Evolutionary conservation across 2,797 vertebrate genomes (phyloP).

Genomic region (Enteromius thamalakanensis): DNA sequence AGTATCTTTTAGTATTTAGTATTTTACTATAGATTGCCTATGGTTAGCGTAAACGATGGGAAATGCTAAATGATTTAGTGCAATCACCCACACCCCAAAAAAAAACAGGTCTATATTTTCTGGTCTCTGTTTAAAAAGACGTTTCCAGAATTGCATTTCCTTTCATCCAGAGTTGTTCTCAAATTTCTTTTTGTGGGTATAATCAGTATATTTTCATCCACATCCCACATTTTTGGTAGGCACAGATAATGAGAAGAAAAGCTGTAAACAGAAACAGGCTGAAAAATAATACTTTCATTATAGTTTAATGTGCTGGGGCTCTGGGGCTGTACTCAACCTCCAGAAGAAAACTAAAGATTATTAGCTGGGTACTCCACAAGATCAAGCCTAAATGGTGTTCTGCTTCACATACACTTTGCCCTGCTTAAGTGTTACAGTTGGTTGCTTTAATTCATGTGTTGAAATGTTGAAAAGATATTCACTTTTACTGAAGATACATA

Average conservation of each 20-base stretch:
- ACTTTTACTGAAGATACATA: not conserved
- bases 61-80: not conserved
- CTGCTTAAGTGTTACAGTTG: conserved; percentile 15
- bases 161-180: not conserved
- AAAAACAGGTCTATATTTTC: not conserved
- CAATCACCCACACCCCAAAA: not conserved
- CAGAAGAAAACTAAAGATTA: conserved; percentile 21
- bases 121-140: not conserved
- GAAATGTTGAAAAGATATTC: conserved; percentile 11
- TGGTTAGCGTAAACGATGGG: not conserved
- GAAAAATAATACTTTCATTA: conserved; percentile 43
- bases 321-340: conserved; percentile 33
- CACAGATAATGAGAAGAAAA: conserved; percentile 21
- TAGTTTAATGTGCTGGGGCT: conserved; percentile 43
- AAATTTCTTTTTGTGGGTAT: conserved; percentile 15
- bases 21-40: not conserved
- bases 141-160: conserved; percentile 1
- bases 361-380: conserved; percentile 16
- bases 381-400: not conserved
- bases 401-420: not conserved
- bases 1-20: not conserved
- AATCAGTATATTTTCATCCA: conserved; percentile 18
- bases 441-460: conserved; percentile 9
- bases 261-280: conserved; percentile 27
- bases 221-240: conserved; percentile 16